Evolutionary conservation across 2,888 invertebrate species (phyloP).

Genomic region (Pristionchus mayeri): DNA sequence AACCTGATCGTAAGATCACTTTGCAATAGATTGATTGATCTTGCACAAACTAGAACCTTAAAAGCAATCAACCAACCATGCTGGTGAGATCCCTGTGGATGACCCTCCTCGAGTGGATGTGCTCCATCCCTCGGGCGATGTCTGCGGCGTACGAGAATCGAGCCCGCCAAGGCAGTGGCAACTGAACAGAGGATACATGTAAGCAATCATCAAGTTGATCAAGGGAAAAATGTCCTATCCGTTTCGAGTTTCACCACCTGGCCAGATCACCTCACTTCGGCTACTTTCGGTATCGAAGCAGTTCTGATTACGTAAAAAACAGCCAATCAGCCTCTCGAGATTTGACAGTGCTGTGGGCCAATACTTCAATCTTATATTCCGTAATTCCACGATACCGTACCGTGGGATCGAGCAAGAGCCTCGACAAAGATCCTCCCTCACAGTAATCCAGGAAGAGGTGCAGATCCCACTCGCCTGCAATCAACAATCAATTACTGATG

Average conservation of each 20-base stretch:
- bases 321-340: too few species aligned
- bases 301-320: too few species aligned
- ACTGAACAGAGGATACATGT: not conserved
- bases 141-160: constrained; percentile 89
- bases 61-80: too few species aligned
- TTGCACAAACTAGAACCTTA: too few species aligned
- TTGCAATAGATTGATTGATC: too few species aligned
- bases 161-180: constrained; percentile 84
- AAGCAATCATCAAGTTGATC: constrained; percentile 75
- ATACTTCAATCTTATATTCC: not conserved
- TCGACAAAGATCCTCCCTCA: constrained; percentile 93
- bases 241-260: not conserved
- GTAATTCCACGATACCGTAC: not conserved
- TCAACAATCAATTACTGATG: too few species aligned
- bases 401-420: constrained; percentile 84
- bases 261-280: too few species aligned
- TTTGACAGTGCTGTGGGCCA: too few species aligned
- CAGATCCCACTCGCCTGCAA: constrained; percentile 62
- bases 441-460: constrained; percentile 83
- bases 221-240: not conserved
- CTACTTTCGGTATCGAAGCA: too few species aligned
- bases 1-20: too few species aligned
- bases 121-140: constrained; percentile 91
- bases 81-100: constrained; percentile 96
- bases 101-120: constrained; percentile 91